Conservation (phyloP, 2,888 invertebrate species). For the Nineta flava region DNA sequence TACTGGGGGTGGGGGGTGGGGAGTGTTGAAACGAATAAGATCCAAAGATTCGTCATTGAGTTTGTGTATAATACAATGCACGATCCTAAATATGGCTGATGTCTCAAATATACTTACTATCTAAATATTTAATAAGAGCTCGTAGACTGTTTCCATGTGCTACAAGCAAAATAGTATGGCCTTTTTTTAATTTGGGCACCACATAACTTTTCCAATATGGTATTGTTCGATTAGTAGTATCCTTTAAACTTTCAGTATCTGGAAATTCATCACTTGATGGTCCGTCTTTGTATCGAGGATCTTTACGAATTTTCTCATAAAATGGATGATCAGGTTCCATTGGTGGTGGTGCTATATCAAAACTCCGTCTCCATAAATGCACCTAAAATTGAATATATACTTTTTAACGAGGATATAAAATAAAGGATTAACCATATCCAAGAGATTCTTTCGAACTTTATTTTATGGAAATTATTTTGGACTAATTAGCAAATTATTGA, state of each 20-base stretch:
- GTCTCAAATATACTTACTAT: slow-evolving; percentile 28
- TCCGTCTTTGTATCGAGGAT: slow-evolving; percentile 50
- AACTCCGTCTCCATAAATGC: slow-evolving; percentile 78
- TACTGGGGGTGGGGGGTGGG: too few species aligned
- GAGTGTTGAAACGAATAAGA: too few species aligned
- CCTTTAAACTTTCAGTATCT: slow-evolving; percentile 67
- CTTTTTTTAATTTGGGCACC: slow-evolving; percentile 71
- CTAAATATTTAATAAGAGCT: slow-evolving; percentile 77
- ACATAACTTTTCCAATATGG: slow-evolving; percentile 84
- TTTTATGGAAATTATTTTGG: too few species aligned
- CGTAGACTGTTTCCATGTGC: slow-evolving; percentile 81
- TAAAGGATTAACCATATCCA: not conserved
- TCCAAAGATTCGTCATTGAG: too few species aligned
- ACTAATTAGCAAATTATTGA: too few species aligned
- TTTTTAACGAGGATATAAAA: too few species aligned
- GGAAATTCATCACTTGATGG: slow-evolving; percentile 67
- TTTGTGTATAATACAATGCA: too few species aligned
- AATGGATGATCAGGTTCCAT: slow-evolving; percentile 68
- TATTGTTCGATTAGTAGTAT: slow-evolving; percentile 68
- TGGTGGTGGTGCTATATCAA: slow-evolving; percentile 69
- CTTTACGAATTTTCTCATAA: slow-evolving; percentile 62
- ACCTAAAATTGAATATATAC: slow-evolving; percentile 46
- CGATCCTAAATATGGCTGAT: slow-evolving; percentile 21
- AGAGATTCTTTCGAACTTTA: too few species aligned
- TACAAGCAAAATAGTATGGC: slow-evolving; percentile 66